A percentile compares a stretch with the other conserved stretches of the same genome.
These are phyloP conservation scores for Odontocerum albicorne DNA, from an alignment of 2,888 invertebrate genomes.

Conservation along the genomic window DNA sequence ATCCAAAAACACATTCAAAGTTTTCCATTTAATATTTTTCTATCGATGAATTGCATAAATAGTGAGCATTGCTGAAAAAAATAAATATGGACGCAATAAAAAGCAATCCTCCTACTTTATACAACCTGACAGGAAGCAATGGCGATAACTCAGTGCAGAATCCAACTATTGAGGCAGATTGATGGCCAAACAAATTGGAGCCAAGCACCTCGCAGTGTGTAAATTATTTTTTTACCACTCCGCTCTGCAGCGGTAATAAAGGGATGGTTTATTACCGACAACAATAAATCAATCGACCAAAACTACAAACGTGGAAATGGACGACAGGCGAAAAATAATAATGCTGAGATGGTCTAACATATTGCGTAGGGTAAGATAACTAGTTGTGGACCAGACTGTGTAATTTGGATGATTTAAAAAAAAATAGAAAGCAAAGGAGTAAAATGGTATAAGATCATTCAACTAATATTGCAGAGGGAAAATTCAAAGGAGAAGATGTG, in stretches of 20 bases:
- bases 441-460: background rate
- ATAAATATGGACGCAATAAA: too few species aligned
- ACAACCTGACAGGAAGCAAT: too few species aligned
- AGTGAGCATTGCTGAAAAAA: too few species aligned
- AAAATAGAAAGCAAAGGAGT: background rate
- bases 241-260: conserved; percentile 25
- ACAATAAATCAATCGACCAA: conserved; percentile 29
- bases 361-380: background rate
- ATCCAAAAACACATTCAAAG: too few species aligned
- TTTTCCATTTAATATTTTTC: too few species aligned
- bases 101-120: too few species aligned
- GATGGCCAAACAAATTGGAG: conserved; percentile 18
- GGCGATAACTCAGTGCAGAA: too few species aligned
- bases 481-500: too few species aligned
- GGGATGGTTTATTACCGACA: conserved; percentile 25
- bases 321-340: background rate
- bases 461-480: background rate
- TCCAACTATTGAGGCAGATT: conserved; percentile 25
- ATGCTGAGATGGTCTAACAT: background rate
- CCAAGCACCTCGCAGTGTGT: conserved; percentile 7
- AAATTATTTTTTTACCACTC: conserved; percentile 14
- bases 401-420: background rate
- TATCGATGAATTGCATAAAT: too few species aligned
- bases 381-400: too few species aligned
- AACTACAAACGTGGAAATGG: background rate